phyloP scores from a whole-genome alignment of 2,888 invertebrate genomes.

The Drosophila histrio region DNA sequence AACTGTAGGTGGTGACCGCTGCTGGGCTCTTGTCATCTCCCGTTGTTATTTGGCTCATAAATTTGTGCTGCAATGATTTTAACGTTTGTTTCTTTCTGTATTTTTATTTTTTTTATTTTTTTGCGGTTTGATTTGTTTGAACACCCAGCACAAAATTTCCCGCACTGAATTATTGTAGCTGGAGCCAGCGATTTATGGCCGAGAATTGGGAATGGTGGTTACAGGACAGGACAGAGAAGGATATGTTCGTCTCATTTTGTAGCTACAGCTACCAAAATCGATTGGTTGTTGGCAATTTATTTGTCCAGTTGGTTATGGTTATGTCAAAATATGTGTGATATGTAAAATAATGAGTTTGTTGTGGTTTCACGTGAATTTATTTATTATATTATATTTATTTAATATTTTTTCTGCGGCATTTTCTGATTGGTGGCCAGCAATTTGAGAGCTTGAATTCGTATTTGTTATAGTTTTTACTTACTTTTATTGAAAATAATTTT shows the following conservation, averaged over 20 bases:
- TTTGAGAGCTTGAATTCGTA: background rate
- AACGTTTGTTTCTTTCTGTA: constrained; percentile 33
- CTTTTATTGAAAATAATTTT: background rate
- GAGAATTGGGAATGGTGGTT: constrained; percentile 51
- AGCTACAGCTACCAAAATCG: constrained; percentile 57
- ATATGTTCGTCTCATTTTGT: constrained; percentile 42
- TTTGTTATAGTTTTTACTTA: background rate
- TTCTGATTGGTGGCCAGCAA: constrained; percentile 13
- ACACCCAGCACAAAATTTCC: constrained; percentile 71
- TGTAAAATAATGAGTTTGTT: constrained; percentile 74
- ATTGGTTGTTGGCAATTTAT: constrained; percentile 69
- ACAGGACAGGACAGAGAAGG: background rate
- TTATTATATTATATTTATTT: constrained; percentile 44
- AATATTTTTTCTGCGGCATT: background rate
- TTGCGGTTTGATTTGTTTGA: constrained; percentile 73
- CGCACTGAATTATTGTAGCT: constrained; percentile 80
- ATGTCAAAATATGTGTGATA: constrained; percentile 77
- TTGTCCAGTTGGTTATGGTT: constrained; percentile 69
- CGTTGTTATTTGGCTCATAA: constrained; percentile 82
- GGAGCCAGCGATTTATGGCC: constrained; percentile 73
- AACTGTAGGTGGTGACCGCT: constrained; percentile 80
- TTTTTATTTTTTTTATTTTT: constrained; percentile 16
- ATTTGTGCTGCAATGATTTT: constrained; percentile 75
- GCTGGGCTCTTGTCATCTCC: constrained; percentile 82
- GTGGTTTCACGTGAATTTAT: constrained; percentile 56